Evolutionary conservation across 1,140 invertebrate genomes (phyloP).

Genomic region (Drosophila ananassae): DNA sequence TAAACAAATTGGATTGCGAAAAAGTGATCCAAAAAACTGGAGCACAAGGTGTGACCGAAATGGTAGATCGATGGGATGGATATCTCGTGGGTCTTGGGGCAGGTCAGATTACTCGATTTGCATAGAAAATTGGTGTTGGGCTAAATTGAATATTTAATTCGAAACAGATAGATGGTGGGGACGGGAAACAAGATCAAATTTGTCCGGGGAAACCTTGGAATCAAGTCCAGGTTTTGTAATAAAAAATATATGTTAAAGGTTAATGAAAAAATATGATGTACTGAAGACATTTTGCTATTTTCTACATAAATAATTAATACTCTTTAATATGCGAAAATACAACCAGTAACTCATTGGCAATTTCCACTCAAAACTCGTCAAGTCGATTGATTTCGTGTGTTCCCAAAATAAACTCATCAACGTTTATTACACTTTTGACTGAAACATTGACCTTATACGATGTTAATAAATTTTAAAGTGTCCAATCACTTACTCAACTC

Average conservation of each 20-base stretch:
- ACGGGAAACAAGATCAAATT: constrained; percentile 31
- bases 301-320: constrained; percentile 1
- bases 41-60: constrained; percentile 30
- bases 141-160: constrained; percentile 30
- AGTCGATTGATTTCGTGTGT: not conserved
- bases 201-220: constrained; percentile 27
- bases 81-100: constrained; percentile 37
- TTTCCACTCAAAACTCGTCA: constrained; percentile 3
- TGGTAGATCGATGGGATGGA: constrained; percentile 11
- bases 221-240: constrained; percentile 27
- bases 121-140: constrained; percentile 42
- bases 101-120: constrained; percentile 51
- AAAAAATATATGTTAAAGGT: constrained; percentile 1
- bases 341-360: constrained; percentile 5
- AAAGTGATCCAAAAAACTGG: constrained; percentile 43
- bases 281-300: not conserved
- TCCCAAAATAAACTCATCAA: constrained; percentile 28
- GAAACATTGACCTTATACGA: constrained; percentile 17
- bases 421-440: not conserved
- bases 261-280: not conserved
- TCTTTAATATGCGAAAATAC: not conserved
- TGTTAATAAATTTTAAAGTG: constrained; percentile 11
- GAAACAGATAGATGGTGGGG: constrained; percentile 7
- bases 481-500: constrained; percentile 7
- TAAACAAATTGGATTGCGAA: constrained; percentile 65